These are phyloP conservation scores for Actenoides lindsayi DNA, from an alignment of 2,113 vertebrate species.

Conservation along the genomic window DNA sequence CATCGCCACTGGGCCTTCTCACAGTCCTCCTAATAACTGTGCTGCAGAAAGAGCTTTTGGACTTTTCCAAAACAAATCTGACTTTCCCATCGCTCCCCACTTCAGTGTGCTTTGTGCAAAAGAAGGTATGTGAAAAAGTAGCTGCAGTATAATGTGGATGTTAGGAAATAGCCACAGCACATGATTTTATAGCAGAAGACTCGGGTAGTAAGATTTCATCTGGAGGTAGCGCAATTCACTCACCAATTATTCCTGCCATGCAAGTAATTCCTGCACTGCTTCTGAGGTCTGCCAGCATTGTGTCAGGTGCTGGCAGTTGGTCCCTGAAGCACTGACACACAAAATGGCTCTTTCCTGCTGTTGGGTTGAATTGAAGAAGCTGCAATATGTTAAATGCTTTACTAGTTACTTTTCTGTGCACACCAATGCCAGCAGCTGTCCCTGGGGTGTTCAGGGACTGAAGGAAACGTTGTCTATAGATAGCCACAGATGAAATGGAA, in stretches of 20 bases:
- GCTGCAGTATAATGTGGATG: background rate
- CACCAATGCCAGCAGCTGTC: background rate
- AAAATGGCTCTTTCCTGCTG: background rate
- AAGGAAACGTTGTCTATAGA: background rate
- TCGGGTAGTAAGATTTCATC: background rate
- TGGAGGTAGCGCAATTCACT: constrained; percentile 12
- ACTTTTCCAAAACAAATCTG: constrained; percentile 71
- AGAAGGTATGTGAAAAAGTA: background rate
- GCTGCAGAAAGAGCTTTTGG: constrained; percentile 52
- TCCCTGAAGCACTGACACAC: background rate
- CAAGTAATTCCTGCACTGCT: background rate
- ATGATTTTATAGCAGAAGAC: background rate
- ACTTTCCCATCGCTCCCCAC: constrained; percentile 45
- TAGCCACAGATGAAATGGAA: background rate
- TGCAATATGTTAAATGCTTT: background rate
- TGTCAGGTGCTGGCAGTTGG: background rate
- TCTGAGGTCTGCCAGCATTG: background rate
- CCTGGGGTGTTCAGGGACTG: background rate
- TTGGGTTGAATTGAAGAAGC: background rate
- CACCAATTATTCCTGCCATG: background rate
- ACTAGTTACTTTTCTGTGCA: background rate
- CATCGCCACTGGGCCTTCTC: constrained; percentile 65
- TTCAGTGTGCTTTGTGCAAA: constrained; percentile 27
- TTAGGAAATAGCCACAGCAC: background rate
- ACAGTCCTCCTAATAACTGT: constrained; percentile 62